phyloP scores from a whole-genome alignment of 1,140 invertebrate genomes.

The Panagrolaimus sp. region DNA sequence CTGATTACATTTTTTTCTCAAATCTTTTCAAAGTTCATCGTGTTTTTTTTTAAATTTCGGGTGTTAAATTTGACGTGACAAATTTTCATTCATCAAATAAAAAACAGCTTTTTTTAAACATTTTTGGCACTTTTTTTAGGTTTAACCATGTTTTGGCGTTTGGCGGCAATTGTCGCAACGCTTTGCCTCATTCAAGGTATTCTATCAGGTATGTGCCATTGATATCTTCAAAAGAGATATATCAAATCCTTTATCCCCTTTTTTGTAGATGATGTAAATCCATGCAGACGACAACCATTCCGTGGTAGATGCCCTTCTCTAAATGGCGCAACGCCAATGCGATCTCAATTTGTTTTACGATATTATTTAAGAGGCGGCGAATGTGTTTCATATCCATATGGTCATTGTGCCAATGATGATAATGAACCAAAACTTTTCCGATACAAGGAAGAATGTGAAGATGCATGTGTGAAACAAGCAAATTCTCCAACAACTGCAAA shows the following conservation, averaged over 20 bases:
- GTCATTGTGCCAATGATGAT: constrained; percentile 56
- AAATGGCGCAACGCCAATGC: constrained; percentile 36
- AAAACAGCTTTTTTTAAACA: no score
- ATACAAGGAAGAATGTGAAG: constrained; percentile 60
- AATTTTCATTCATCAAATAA: no score
- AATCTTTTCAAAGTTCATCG: no score
- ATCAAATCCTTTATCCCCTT: background rate
- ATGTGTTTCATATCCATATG: constrained; percentile 59
- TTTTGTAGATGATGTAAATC: constrained; percentile 45
- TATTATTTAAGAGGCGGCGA: constrained; percentile 57
- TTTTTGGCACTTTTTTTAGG: no score
- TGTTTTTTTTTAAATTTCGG: no score
- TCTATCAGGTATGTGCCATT: background rate
- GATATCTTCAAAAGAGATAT: no score
- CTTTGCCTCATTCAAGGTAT: background rate
- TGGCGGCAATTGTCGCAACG: constrained; percentile 4
- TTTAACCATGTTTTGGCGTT: constrained; percentile 7
- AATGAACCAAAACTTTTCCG: constrained; percentile 55
- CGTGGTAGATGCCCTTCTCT: constrained; percentile 54
- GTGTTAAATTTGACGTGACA: no score
- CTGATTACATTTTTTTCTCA: no score
- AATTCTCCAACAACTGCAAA: constrained; percentile 15
- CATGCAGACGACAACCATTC: constrained; percentile 58
- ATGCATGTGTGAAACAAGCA: constrained; percentile 41
- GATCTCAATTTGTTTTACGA: constrained; percentile 57